phyloP scores from a whole-genome alignment of 2,113 vertebrate species.

The Lethenteron camtschaticum region DNA sequence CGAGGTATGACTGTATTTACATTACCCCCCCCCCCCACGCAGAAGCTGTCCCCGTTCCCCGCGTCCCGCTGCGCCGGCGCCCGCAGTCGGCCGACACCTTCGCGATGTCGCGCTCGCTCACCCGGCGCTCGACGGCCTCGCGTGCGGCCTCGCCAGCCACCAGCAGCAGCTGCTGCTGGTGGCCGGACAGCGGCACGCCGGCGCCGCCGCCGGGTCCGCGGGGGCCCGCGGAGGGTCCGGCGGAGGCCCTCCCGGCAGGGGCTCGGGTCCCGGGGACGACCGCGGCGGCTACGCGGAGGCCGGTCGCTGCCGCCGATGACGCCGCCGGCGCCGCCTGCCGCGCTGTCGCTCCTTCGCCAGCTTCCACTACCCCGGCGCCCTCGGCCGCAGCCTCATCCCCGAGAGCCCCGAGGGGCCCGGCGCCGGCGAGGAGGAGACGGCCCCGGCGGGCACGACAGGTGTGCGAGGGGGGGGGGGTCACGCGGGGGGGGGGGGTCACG shows the following conservation, averaged over 20 bases:
- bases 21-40: conserved; percentile 42
- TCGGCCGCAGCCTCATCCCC: conserved; percentile 58
- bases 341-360: conserved; percentile 98
- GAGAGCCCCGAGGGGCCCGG: conserved; percentile 28
- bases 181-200: background rate
- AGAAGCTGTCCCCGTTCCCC: conserved; percentile 67
- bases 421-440: background rate
- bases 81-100: conserved; percentile 86
- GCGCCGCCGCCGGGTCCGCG: no score
- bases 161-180: conserved; percentile 30
- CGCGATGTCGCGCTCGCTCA: conserved; percentile 83
- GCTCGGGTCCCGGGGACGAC: background rate
- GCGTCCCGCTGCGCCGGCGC: conserved; percentile 49
- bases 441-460: background rate
- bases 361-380: conserved; percentile 70
- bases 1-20: background rate
- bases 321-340: conserved; percentile 15
- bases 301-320: background rate
- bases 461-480: background rate
- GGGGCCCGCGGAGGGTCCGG: no score
- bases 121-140: conserved; percentile 75
- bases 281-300: background rate
- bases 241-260: no score
- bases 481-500: background rate
- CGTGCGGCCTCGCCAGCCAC: conserved; percentile 52